These are phyloP conservation scores for Amyelois transitella DNA, from an alignment of 1,140 invertebrate species.

Conservation along the genomic window DNA sequence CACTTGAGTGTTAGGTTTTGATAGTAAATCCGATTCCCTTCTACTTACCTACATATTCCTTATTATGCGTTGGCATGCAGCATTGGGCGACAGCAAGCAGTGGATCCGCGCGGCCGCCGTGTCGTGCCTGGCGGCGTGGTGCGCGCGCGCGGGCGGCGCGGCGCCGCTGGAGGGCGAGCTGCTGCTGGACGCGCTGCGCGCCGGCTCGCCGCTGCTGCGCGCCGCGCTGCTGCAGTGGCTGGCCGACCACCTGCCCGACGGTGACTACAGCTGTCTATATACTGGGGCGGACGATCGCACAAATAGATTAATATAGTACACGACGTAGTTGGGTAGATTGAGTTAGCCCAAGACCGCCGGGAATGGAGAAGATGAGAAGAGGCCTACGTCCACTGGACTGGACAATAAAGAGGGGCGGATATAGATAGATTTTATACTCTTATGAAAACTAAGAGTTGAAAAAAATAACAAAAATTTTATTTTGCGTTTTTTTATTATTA, in stretches of 20 bases:
- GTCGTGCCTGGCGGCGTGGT: conserved; percentile 88
- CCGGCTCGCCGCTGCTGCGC: conserved; percentile 87
- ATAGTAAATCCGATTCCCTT: no score
- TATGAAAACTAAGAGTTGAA: no score
- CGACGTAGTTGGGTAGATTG: not conserved
- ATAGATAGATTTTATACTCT: no score
- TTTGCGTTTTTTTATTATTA: no score
- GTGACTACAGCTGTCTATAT: conserved; percentile 54
- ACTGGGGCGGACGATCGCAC: no score
- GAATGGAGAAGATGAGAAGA: no score
- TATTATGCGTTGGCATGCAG: conserved; percentile 29
- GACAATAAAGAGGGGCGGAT: no score
- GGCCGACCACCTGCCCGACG: conserved; percentile 84
- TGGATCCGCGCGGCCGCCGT: conserved; percentile 86
- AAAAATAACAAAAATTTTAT: no score
- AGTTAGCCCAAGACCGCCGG: no score
- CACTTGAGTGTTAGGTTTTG: no score
- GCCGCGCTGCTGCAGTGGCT: conserved; percentile 90
- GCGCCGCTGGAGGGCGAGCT: conserved; percentile 94
- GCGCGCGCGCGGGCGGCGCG: conserved; percentile 84
- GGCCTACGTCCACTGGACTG: no score
- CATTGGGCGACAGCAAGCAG: conserved; percentile 80
- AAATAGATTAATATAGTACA: no score
- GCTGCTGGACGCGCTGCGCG: conserved; percentile 88
- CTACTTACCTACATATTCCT: not conserved